Evolutionary conservation across 2,888 invertebrate genomes (phyloP).

Genomic region (Carcina quercana): DNA sequence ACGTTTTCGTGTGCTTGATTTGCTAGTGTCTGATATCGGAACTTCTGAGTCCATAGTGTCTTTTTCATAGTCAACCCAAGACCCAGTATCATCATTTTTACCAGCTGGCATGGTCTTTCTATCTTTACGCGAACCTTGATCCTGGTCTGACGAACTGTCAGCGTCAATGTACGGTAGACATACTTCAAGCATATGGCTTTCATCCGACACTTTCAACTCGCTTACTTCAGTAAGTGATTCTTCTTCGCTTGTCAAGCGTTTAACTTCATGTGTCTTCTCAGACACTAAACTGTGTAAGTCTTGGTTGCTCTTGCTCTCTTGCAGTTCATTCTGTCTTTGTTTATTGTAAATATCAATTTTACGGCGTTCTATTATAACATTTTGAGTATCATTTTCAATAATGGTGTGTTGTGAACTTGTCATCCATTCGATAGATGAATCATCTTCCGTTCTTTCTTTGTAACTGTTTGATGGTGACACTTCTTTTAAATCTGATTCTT

Average conservation of each 20-base stretch:
- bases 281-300: constrained; percentile 44
- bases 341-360: constrained; percentile 77
- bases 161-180: constrained; percentile 70
- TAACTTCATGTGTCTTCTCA: constrained; percentile 63
- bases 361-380: constrained; percentile 74
- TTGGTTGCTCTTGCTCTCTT: constrained; percentile 52
- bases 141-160: constrained; percentile 69
- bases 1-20: constrained; percentile 31
- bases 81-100: constrained; percentile 79
- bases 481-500: constrained; percentile 34
- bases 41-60: constrained; percentile 77
- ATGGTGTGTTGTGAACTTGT: constrained; percentile 58
- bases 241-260: constrained; percentile 76
- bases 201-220: constrained; percentile 73
- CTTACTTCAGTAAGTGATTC: constrained; percentile 81
- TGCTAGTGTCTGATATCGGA: constrained; percentile 64
- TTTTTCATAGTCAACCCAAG: constrained; percentile 81
- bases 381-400: constrained; percentile 75
- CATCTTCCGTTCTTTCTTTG: constrained; percentile 60
- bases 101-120: constrained; percentile 53
- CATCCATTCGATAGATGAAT: constrained; percentile 66
- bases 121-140: constrained; percentile 43
- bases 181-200: constrained; percentile 60
- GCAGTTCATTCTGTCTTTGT: constrained; percentile 64
- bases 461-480: constrained; percentile 54